A percentile compares a stretch with the other conserved stretches of the same genome.
phyloP scores from a whole-genome alignment of 2,888 invertebrate genomes.

The Xylocampa areola region DNA sequence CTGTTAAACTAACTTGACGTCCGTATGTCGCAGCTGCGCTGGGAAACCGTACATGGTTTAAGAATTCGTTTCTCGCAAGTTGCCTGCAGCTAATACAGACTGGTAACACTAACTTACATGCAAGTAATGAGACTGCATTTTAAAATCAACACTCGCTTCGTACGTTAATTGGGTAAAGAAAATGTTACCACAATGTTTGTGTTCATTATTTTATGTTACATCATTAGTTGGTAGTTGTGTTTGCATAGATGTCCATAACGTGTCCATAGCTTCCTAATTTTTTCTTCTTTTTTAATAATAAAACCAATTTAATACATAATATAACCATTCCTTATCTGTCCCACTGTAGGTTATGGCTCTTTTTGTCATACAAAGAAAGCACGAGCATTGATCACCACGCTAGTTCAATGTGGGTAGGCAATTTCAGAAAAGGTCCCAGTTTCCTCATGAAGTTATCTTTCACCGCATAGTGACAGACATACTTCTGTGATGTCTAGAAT shows the following conservation, averaged over 20 bases:
- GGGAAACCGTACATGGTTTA: constrained; percentile 45
- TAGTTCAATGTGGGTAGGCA: too few species aligned
- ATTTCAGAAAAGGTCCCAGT: too few species aligned
- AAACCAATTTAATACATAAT: too few species aligned
- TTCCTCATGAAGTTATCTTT: too few species aligned
- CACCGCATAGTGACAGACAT: too few species aligned
- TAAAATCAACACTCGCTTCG: constrained; percentile 49
- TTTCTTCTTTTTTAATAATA: too few species aligned
- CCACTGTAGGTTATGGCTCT: too few species aligned
- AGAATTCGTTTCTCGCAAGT: constrained; percentile 62
- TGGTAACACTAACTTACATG: constrained; percentile 56
- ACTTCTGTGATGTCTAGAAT: too few species aligned
- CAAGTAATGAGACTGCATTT: constrained; percentile 58
- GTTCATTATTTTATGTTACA: constrained; percentile 15
- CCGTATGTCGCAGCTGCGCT: constrained; percentile 29
- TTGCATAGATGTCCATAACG: neutral
- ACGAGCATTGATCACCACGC: too few species aligned
- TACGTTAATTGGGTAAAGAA: constrained; percentile 22
- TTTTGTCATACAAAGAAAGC: too few species aligned
- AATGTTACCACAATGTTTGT: constrained; percentile 23
- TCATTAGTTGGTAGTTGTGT: constrained; percentile 11
- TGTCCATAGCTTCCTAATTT: neutral
- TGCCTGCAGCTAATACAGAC: constrained; percentile 54
- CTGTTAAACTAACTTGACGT: neutral
- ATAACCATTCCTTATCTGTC: too few species aligned